Base-by-base conservation (phyloP, 2,113 vertebrate genomes). In the Zeus faber region DNA sequence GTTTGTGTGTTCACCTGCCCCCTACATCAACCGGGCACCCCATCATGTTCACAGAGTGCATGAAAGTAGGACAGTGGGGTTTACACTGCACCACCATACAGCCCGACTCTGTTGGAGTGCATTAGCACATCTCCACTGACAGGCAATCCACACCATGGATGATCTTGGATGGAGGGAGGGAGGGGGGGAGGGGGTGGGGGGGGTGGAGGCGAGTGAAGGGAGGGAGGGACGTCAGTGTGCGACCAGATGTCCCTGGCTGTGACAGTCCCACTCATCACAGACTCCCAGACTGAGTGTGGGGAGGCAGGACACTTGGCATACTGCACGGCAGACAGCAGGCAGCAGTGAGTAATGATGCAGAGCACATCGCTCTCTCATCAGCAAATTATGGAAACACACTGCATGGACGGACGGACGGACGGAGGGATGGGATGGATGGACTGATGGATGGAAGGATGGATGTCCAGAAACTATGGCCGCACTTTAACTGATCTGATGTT, bases 241-340 rank as follows among this genome's bases (percentile, higher is more conserved):
- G 76, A 79, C 85, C 85, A 87, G 85, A 85, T 85, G 85, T 87
- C 82, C 81, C 85, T 73, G 81, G 79, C 81, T 84, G 79, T 82
- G 85, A 87, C 85, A 85, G 85, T 84, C 85, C 85, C 85, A 87
- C 85, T 87, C 85, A 87, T 87, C 85, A 87, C 82, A 79, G 76
- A 69, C 81, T 82, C 65, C 77, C 81, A 85, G 79, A 80, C 81
- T 81, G 82, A 82, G 85, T 78, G 82, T 82, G 76, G 83, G 76
- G 83, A 85, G 81, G 77, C 76, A 83, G 81, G 81, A 84, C 83
- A 82, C 83, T 85, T 85, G 83, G 83, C 83, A 82, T 80, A 73
- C 76, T 65, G 83, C 76, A 70, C 62, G 61, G 58, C 70, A 82
- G 85, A 85, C 85, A 85, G 85, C 83, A 84, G 85, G 83, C 81